Evolutionary conservation across 2,888 invertebrate species (phyloP).

Genomic region (Lasioglossum oenotherae): DNA sequence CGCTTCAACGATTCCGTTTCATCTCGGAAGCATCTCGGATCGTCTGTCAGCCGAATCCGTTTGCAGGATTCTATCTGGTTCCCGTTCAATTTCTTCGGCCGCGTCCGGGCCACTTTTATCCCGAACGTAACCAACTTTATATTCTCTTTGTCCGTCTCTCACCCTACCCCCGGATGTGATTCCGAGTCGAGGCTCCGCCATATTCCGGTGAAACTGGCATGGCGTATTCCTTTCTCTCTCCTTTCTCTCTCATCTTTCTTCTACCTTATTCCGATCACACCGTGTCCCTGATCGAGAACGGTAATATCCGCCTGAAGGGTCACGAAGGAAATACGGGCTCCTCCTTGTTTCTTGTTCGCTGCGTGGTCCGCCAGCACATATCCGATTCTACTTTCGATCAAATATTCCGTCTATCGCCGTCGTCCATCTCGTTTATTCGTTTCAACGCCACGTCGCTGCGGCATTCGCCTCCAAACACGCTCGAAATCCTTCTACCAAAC

Average conservation of each 20-base stretch:
- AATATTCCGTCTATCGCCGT: neutral
- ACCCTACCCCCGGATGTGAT: neutral
- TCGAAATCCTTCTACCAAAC: neutral
- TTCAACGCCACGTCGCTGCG: neutral
- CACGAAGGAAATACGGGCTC: conserved; percentile 15
- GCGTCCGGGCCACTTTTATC: conserved; percentile 26
- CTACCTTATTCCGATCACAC: neutral
- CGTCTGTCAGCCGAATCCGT: conserved; percentile 27
- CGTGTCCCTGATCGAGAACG: conserved; percentile 17
- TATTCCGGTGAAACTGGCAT: conserved; percentile 5
- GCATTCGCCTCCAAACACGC: too few species aligned
- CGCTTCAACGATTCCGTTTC: conserved; percentile 10
- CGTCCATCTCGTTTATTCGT: neutral
- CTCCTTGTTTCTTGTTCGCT: neutral
- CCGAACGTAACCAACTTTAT: conserved; percentile 36
- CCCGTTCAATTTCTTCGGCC: conserved; percentile 9
- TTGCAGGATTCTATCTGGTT: conserved; percentile 24
- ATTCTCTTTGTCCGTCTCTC: conserved; percentile 35
- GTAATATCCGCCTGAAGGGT: conserved; percentile 55
- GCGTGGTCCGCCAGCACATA: neutral
- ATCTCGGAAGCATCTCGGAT: neutral
- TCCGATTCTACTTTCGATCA: conserved; percentile 2
- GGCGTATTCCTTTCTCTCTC: neutral
- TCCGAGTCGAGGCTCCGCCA: conserved; percentile 10
- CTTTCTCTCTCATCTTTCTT: neutral